Conservation (phyloP, 2,113 vertebrate genomes). For the Ursus arctos region DNA sequence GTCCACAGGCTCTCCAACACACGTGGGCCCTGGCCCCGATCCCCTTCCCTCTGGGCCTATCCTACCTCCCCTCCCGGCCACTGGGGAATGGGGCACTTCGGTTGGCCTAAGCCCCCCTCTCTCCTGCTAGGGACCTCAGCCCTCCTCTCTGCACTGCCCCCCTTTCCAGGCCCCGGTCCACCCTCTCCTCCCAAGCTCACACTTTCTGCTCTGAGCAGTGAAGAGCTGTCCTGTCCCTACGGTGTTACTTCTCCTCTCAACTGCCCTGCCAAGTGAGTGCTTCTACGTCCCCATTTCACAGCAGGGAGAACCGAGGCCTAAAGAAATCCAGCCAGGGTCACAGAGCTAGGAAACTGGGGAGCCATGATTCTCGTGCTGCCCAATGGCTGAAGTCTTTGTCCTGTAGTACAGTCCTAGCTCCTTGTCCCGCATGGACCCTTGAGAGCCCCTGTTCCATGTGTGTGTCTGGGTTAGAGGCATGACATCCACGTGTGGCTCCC, state of each 20-base stretch:
- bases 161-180: background rate
- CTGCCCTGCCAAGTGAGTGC: background rate
- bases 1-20: background rate
- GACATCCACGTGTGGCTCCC: accelerated
- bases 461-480: background rate
- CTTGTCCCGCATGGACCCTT: too few relatives aligned
- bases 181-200: background rate
- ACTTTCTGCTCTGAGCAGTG: background rate
- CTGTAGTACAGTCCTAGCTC: accelerated
- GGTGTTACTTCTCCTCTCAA: background rate
- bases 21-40: accelerated
- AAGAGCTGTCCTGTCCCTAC: background rate
- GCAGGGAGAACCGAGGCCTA: background rate
- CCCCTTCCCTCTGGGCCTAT: background rate
- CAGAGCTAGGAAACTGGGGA: background rate
- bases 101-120: background rate
- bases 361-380: background rate
- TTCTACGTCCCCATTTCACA: background rate
- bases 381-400: background rate
- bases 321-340: background rate
- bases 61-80: background rate
- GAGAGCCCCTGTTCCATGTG: accelerated
- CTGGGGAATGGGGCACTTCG: background rate
- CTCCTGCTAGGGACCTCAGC: background rate
- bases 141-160: background rate